Evolutionary conservation across 2,113 vertebrate species (phyloP).

Genomic region (Scolopax mira): DNA sequence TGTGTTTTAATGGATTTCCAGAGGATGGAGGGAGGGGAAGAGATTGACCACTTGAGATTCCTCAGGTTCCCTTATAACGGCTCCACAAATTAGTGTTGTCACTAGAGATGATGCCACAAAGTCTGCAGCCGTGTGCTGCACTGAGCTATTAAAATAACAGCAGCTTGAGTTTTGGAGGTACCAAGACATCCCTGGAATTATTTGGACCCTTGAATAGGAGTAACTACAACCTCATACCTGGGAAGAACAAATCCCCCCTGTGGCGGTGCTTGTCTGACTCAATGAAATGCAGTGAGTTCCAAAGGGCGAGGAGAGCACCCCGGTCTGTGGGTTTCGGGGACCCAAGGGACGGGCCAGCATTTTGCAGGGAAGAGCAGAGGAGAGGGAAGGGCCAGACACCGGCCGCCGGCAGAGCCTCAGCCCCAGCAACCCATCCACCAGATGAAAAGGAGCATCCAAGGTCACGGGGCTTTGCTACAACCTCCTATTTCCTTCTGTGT

Average conservation of each 20-base stretch:
- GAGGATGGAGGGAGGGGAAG: not conserved
- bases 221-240: rapidly evolving
- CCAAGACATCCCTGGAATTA: not conserved
- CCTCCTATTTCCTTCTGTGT: not conserved
- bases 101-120: not conserved
- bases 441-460: not conserved
- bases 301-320: too few species aligned
- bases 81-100: not conserved
- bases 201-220: not conserved
- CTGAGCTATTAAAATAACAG: rapidly evolving
- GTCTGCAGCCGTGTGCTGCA: not conserved
- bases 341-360: rapidly evolving
- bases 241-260: not conserved
- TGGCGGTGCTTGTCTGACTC: rapidly evolving
- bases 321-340: rapidly evolving
- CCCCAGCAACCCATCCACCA: not conserved
- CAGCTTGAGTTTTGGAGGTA: not conserved
- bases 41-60: not conserved
- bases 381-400: not conserved
- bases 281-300: rapidly evolving
- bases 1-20: not conserved
- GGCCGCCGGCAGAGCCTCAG: not conserved
- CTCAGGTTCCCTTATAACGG: not conserved
- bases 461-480: not conserved
- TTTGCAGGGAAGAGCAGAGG: not conserved